Evolutionary conservation across 1,140 invertebrate genomes (phyloP).

Genomic region (Oncopodura yosiiana): DNA sequence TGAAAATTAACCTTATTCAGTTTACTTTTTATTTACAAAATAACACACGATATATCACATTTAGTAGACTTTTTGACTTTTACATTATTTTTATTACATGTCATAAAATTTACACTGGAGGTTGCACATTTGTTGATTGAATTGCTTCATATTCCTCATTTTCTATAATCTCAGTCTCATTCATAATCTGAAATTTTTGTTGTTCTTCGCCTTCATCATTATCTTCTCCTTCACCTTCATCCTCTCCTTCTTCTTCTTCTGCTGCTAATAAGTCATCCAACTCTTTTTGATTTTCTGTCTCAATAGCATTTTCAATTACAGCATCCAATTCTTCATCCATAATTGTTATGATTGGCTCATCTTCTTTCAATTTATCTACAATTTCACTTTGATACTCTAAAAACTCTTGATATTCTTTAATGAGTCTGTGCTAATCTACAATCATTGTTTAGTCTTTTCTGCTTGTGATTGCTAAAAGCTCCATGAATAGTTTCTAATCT

Average conservation of each 20-base stretch:
- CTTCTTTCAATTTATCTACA: slow-evolving; percentile 12
- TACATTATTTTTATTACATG: too few relatives aligned
- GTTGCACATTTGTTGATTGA: too few relatives aligned
- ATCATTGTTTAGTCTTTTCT: slow-evolving; percentile 2
- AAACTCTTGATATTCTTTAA: slow-evolving; percentile 25
- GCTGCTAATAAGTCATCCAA: background rate
- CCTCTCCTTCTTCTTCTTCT: background rate
- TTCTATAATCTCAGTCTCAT: too few relatives aligned
- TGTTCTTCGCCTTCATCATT: background rate
- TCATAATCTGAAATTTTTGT: too few relatives aligned
- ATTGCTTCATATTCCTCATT: too few relatives aligned
- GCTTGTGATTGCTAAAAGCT: slow-evolving; percentile 18
- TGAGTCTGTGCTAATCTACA: slow-evolving; percentile 4
- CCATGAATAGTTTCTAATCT: slow-evolving; percentile 15
- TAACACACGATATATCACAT: too few relatives aligned
- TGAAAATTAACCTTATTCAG: too few relatives aligned
- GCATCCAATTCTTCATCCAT: slow-evolving; percentile 18
- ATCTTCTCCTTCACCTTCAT: background rate
- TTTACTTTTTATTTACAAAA: too few relatives aligned
- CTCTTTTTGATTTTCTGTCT: slow-evolving; percentile 10
- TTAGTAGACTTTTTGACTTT: too few relatives aligned
- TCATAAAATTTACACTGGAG: too few relatives aligned
- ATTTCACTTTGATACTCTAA: slow-evolving; percentile 22
- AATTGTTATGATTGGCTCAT: slow-evolving; percentile 19
- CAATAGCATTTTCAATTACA: slow-evolving; percentile 19